These are phyloP conservation scores for Craterocephalus amniculus DNA, from an alignment of 2,797 vertebrate genomes.

Conservation along the genomic window DNA sequence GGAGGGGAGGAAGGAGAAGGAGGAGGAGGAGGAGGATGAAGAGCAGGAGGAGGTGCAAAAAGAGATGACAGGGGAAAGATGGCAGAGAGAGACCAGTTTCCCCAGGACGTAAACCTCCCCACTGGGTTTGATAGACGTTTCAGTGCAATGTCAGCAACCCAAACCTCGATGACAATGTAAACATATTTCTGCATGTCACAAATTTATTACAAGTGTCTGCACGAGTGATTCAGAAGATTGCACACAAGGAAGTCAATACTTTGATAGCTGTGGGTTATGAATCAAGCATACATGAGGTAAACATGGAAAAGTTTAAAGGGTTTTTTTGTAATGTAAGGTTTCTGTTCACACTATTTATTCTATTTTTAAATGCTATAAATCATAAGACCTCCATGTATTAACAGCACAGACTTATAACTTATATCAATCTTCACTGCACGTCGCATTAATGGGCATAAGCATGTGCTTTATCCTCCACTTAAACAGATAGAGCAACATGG, in stretches of 20 bases:
- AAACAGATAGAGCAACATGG: background rate
- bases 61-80: constrained; percentile 62
- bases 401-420: background rate
- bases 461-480: constrained; percentile 1
- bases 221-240: background rate
- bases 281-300: constrained; percentile 7
- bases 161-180: background rate
- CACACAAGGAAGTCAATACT: background rate
- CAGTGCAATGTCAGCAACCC: constrained; percentile 10
- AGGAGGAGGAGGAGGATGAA: constrained; percentile 57
- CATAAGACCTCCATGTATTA: background rate
- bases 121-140: constrained; percentile 45
- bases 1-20: constrained; percentile 58
- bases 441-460: background rate
- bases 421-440: background rate
- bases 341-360: background rate
- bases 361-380: background rate
- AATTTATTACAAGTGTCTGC: constrained; percentile 1
- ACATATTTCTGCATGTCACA: constrained; percentile 11
- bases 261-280: constrained; percentile 14
- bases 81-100: constrained; percentile 50
- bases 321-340: background rate
- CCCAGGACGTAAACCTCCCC: constrained; percentile 39
- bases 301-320: constrained; percentile 23
- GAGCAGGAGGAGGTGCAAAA: constrained; percentile 60